Base-by-base conservation (phyloP, 2,113 vertebrate genomes). In the Psephotus haematonotus region DNA sequence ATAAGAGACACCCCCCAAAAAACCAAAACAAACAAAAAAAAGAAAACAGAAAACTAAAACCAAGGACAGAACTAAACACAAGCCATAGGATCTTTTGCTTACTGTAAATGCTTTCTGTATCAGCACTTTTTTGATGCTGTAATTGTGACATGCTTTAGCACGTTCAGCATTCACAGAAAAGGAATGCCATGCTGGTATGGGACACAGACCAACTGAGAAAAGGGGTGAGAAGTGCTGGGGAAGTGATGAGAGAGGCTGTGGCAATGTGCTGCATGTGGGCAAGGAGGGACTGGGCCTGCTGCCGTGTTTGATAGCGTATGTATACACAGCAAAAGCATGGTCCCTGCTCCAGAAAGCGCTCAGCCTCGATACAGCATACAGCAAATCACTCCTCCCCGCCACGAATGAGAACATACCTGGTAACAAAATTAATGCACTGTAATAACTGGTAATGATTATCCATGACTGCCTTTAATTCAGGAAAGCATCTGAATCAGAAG, bases 271-370 rank as follows among this genome's bases (percentile, higher is more conserved):
- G 55, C 33, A 17, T 0, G 4, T 3, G 16, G n/a, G 35, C 57
- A 62, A 60, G 52, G 65, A 52, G 31, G 69, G 72, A 46, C 4
- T 1, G 6, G 35, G 33, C 27, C 55, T 25, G 25, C 43, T 62
- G 44, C 76, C 1, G 0, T 13, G 33, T 37, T 70, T 4, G 1
- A 33, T 2, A n/a, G 33, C 1, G 0, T 5, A 14, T 1, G 49
- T 9, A 47, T 44, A 17, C 37, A 13, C 16, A 90, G 63, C 37
- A 29, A 31, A 77, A 59, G 49, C 37, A 33, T 2, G 0, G 2
- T 11, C n/a, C 49, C 19, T 6, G 7, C 55, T 59, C 24, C 75
- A 53, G 14, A 19, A 23, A 71, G 44, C 0, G 1, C 80, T 63
- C 50, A 59, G 77, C 24, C 41, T 28, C 19, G 18, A 24, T 5